A percentile compares a stretch with the other conserved stretches of the same genome.
Evolutionary conservation across 1,140 invertebrate species (phyloP).

Genomic region (Pectinophora gossypiella): DNA sequence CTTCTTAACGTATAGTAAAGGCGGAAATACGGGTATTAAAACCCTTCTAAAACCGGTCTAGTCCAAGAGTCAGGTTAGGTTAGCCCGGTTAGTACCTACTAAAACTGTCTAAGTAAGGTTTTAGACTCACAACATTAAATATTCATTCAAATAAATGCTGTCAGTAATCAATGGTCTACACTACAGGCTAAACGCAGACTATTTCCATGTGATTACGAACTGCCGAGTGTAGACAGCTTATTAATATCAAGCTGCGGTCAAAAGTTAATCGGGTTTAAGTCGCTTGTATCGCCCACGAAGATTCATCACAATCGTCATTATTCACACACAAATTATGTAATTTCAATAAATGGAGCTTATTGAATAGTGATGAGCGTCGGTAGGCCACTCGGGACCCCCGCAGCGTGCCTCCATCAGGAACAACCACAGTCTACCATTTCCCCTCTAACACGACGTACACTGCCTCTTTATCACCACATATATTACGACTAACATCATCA

Average conservation of each 20-base stretch:
- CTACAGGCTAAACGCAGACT: slow-evolving; percentile 18
- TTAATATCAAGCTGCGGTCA: slow-evolving; percentile 68
- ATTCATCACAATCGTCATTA: slow-evolving; percentile 75
- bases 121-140: slow-evolving; percentile 19
- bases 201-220: slow-evolving; percentile 62
- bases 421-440: neutral
- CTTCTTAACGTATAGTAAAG: too few species aligned
- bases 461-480: neutral
- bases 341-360: slow-evolving; percentile 75
- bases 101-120: too few species aligned
- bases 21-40: too few species aligned
- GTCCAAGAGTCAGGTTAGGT: too few species aligned
- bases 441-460: neutral
- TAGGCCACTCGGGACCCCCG: slow-evolving; percentile 60
- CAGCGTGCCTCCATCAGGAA: slow-evolving; percentile 28
- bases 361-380: slow-evolving; percentile 74
- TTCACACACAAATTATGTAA: slow-evolving; percentile 75
- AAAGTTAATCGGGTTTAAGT: slow-evolving; percentile 74
- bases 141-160: slow-evolving; percentile 22
- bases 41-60: too few species aligned
- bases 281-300: slow-evolving; percentile 71
- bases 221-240: slow-evolving; percentile 54
- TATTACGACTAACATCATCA: neutral
- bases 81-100: too few species aligned
- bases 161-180: neutral